phyloP scores from a whole-genome alignment of 2,113 vertebrate genomes.

The Panurus biarmicus region DNA sequence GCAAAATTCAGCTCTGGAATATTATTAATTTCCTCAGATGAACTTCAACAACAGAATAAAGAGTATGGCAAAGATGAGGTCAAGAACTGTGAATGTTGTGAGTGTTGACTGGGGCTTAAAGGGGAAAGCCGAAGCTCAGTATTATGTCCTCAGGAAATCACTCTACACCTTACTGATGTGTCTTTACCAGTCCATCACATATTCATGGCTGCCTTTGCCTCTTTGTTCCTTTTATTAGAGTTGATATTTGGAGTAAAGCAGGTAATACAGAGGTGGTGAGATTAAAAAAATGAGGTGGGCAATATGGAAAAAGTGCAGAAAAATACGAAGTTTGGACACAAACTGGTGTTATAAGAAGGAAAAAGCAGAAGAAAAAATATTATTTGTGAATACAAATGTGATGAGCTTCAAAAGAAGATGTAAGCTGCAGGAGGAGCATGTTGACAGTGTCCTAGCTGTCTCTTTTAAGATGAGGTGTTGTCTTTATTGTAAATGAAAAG shows the following conservation, averaged over 20 bases:
- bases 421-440: background rate
- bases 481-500: background rate
- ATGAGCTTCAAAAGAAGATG: background rate
- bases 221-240: background rate
- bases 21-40: background rate
- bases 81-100: background rate
- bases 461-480: background rate
- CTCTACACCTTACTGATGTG: background rate
- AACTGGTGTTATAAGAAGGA: background rate
- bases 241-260: background rate
- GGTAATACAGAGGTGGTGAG: background rate
- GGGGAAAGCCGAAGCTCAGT: background rate
- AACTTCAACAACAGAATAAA: background rate
- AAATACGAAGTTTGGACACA: background rate
- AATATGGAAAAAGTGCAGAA: background rate
- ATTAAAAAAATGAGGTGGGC: background rate
- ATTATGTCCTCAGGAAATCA: background rate
- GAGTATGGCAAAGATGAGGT: background rate
- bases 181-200: background rate
- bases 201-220: background rate
- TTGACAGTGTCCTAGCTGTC: background rate
- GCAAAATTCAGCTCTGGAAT: background rate
- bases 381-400: background rate
- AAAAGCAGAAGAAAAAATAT: background rate
- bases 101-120: background rate